Percentiles rank a stretch among this genome's conserved stretches.
phyloP scores from a whole-genome alignment of 2,888 invertebrate species.

The Electrophaes corylata region DNA sequence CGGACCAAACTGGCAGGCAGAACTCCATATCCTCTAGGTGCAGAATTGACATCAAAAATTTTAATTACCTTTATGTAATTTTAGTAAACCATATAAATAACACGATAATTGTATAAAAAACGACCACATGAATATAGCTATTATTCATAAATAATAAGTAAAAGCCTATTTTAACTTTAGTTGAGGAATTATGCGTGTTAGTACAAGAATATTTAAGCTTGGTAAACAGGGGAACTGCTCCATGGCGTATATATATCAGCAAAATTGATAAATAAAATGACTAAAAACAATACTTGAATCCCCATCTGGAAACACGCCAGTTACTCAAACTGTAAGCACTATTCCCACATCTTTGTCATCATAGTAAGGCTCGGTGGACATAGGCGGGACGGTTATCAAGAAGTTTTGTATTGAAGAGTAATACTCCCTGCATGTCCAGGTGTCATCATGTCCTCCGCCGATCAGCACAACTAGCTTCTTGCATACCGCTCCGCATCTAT shows the following conservation, averaged over 20 bases:
- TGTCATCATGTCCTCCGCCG: constrained; percentile 96
- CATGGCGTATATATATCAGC: not conserved
- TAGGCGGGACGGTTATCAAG: constrained; percentile 64
- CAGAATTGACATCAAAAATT: too few species aligned
- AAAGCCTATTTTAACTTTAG: not conserved
- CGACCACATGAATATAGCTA: too few species aligned
- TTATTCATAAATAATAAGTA: too few species aligned
- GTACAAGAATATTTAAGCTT: not conserved
- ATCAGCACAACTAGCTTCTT: constrained; percentile 92
- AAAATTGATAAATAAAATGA: not conserved
- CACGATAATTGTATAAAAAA: too few species aligned
- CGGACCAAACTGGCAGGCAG: too few species aligned
- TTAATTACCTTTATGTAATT: too few species aligned
- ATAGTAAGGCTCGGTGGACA: constrained; percentile 61
- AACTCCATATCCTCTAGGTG: too few species aligned
- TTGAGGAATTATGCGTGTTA: not conserved
- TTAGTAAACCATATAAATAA: too few species aligned
- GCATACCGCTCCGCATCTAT: constrained; percentile 88
- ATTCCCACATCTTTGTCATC: constrained; percentile 53
- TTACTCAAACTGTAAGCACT: constrained; percentile 64
- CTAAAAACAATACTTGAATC: not conserved
- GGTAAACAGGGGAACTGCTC: not conserved
- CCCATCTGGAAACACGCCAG: too few species aligned
- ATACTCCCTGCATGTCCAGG: constrained; percentile 95
- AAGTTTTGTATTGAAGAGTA: constrained; percentile 84